A percentile compares a stretch with the other conserved stretches of the same genome.
These are phyloP conservation scores for Eretmochelys imbricata DNA, from an alignment of 2,113 vertebrate genomes.

Conservation along the genomic window DNA sequence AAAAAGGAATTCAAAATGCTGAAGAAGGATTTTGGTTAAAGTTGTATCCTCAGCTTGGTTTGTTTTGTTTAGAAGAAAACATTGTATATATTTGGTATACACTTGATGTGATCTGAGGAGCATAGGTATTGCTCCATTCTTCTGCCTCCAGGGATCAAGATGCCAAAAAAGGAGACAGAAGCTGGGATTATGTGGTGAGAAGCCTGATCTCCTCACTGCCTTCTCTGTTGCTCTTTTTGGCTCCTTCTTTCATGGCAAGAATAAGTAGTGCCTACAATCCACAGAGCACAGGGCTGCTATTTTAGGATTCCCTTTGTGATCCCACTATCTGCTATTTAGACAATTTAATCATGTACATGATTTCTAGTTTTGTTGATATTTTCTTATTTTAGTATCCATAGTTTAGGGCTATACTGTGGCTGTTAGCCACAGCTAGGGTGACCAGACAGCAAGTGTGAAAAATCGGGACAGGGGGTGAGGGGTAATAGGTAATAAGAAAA, in stretches of 20 bases:
- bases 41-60: neutral
- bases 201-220: conserved; percentile 51
- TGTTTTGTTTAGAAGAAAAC: conserved; percentile 2
- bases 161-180: neutral
- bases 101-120: neutral
- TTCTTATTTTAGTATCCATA: neutral
- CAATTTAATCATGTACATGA: neutral
- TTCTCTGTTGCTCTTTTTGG: neutral
- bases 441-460: too few relatives aligned
- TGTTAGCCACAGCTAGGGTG: neutral
- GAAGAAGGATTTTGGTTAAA: neutral
- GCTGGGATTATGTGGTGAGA: conserved; percentile 1
- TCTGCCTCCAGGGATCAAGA: neutral
- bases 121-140: neutral
- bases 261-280: neutral
- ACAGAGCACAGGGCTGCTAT: neutral
- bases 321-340: neutral
- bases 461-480: too few relatives aligned
- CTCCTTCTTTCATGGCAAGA: neutral
- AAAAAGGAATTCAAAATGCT: neutral
- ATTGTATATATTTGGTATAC: neutral
- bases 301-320: neutral
- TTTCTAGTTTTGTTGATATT: accelerated
- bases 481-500: too few relatives aligned
- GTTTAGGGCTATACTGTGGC: neutral